Evolutionary conservation across 2,797 vertebrate genomes (phyloP).

Genomic region (Valencia hispanica): DNA sequence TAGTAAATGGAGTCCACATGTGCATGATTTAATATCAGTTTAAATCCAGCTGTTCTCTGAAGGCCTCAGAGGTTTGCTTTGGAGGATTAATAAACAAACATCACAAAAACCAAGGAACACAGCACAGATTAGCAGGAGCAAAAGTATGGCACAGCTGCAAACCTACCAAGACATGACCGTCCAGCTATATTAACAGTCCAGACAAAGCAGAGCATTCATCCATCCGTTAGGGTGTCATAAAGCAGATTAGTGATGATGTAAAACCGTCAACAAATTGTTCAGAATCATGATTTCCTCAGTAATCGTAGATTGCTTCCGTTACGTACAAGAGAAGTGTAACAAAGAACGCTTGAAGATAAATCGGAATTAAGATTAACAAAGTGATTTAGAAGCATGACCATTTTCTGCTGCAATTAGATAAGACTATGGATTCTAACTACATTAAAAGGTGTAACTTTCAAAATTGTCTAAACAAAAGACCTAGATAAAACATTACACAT

Average conservation of each 20-base stretch:
- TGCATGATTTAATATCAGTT: not conserved
- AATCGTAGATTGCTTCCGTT: conserved; percentile 55
- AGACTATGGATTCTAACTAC: conserved; percentile 45
- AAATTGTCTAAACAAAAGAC: conserved; percentile 56
- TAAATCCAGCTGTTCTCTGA: conserved; percentile 2
- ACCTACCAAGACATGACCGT: not conserved
- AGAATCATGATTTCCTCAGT: conserved; percentile 56
- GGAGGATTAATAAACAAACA: not conserved
- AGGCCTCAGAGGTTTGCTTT: not conserved
- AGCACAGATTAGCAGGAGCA: not conserved
- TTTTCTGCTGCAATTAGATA: conserved; percentile 40
- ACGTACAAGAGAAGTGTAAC: conserved; percentile 36
- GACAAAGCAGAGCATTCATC: conserved; percentile 10
- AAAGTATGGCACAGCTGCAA: not conserved
- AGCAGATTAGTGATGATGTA: conserved; percentile 62
- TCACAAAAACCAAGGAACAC: not conserved
- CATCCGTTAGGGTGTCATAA: conserved; percentile 63
- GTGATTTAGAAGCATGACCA: conserved; percentile 36
- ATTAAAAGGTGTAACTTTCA: conserved; percentile 22
- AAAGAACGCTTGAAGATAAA: conserved; percentile 44
- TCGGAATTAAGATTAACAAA: conserved; percentile 40
- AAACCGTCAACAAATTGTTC: conserved; percentile 37
- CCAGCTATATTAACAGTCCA: not conserved
- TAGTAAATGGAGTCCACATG: not conserved
- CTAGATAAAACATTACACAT: conserved; percentile 50